Evolutionary conservation across 2,113 vertebrate genomes (phyloP), one percentile per base, ranked within the genome.

Genomic region (Trematomus loennbergii): DNA sequence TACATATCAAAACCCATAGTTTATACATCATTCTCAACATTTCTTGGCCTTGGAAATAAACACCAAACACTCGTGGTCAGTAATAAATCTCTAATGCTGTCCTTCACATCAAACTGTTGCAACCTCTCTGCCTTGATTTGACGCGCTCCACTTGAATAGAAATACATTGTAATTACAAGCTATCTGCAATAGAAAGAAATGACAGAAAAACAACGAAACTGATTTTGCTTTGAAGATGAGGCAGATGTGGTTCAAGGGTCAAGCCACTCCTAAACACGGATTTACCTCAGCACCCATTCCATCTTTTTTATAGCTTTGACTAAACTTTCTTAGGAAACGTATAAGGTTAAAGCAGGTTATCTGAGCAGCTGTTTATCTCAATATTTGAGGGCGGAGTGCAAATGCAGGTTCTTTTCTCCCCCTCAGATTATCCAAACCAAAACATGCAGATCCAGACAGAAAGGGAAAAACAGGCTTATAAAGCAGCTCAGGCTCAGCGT

Each of bases 381-480:
- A 15, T 13, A 72, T 75, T 57, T 70, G 40, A 77, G 75, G 79
- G 53, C 49, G 67, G 82, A 90, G 78, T 57, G 58, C 57, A 78
- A 75, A 75, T 25, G 25, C 68, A 58, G 59, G 69, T 67, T 59
- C 0, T 81, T 83, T 70, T 83, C 33, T 57, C 33, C 53, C 52
- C 5, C 52, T 10, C 2, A 63, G 36, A 83, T 81, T 72, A 60
- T 25, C 64, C 53, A 36, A 72, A 76, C 85, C 63, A 86, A 82
- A 84, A 5, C 52, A 71, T 67, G 63, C 15, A 45, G 1, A 63
- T 43, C 45, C 2, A 54, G 48, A 54, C 48, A 45, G 13, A 33
- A 68, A 20, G 45, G 68, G 54, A 66, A 60, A 57, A 78, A 63
- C 61, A 77, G 81, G 74, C 84, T 83, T 81, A 83, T 29, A 48